Conservation (phyloP, 2,888 invertebrate species). For the Hemistola chrysoprasaria region DNA sequence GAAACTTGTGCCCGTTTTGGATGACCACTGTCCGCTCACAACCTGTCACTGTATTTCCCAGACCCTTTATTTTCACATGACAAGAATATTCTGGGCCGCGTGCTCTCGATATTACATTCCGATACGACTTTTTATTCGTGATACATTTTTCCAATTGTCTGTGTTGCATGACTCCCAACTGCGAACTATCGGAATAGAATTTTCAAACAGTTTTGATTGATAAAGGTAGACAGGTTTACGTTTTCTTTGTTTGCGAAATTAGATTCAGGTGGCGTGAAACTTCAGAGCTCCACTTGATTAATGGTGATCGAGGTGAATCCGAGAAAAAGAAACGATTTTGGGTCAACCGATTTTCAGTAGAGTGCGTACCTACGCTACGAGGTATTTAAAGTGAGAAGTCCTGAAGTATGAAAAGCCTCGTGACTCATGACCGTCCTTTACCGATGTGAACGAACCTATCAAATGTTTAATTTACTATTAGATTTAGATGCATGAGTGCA, state of each 20-base stretch:
- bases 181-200: slow-evolving; percentile 77
- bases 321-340: slow-evolving; percentile 62
- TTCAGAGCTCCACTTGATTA: slow-evolving; percentile 76
- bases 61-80: slow-evolving; percentile 80
- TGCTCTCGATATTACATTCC: slow-evolving; percentile 78
- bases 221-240: slow-evolving; percentile 80
- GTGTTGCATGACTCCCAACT: slow-evolving; percentile 62
- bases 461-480: slow-evolving; percentile 43
- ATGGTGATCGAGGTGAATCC: slow-evolving; percentile 64
- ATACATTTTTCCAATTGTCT: slow-evolving; percentile 80
- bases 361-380: slow-evolving; percentile 8
- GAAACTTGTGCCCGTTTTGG: slow-evolving; percentile 65
- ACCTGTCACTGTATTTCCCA: slow-evolving; percentile 76
- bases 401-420: slow-evolving; percentile 20
- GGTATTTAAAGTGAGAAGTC: slow-evolving; percentile 1
- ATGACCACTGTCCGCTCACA: slow-evolving; percentile 77
- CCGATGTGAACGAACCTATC: background rate
- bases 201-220: slow-evolving; percentile 78
- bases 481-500: slow-evolving; percentile 69
- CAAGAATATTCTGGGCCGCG: slow-evolving; percentile 74
- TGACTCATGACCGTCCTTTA: no score
- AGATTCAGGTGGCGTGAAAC: slow-evolving; percentile 74
- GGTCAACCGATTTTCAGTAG: slow-evolving; percentile 56
- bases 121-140: slow-evolving; percentile 79
- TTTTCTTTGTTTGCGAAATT: slow-evolving; percentile 80